phyloP scores from a whole-genome alignment of 2,797 vertebrate species.

The Merluccius polli region DNA sequence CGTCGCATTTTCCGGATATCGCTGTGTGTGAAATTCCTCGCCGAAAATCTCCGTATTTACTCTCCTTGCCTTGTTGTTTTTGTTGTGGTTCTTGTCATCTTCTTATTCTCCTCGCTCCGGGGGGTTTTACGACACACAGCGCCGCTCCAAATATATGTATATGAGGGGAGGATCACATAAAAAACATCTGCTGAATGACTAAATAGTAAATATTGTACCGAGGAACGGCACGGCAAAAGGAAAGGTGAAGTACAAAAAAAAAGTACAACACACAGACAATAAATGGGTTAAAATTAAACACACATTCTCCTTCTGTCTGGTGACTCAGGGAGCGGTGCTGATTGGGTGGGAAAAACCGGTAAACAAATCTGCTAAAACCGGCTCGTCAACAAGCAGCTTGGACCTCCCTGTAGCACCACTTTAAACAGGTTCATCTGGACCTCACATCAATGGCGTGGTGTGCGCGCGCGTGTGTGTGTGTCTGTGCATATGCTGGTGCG shows the following conservation, averaged over 20 bases:
- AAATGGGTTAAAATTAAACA: background rate
- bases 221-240: background rate
- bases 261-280: background rate
- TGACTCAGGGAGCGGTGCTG: no score
- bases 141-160: no score
- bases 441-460: constrained; percentile 29
- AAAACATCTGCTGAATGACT: no score
- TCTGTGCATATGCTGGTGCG: background rate
- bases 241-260: background rate
- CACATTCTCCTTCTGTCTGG: background rate
- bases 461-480: background rate
- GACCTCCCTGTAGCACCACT: constrained; percentile 40
- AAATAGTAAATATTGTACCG: no score
- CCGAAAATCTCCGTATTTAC: no score
- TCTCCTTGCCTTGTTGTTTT: no score
- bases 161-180: no score
- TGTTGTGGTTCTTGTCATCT: no score
- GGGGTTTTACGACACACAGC: no score
- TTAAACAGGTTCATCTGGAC: constrained; percentile 62
- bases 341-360: background rate
- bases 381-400: background rate
- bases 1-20: no score
- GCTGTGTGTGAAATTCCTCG: no score
- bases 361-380: background rate
- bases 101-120: no score